phyloP scores from a whole-genome alignment of 2,113 vertebrate species.

The Myotis davidii region DNA sequence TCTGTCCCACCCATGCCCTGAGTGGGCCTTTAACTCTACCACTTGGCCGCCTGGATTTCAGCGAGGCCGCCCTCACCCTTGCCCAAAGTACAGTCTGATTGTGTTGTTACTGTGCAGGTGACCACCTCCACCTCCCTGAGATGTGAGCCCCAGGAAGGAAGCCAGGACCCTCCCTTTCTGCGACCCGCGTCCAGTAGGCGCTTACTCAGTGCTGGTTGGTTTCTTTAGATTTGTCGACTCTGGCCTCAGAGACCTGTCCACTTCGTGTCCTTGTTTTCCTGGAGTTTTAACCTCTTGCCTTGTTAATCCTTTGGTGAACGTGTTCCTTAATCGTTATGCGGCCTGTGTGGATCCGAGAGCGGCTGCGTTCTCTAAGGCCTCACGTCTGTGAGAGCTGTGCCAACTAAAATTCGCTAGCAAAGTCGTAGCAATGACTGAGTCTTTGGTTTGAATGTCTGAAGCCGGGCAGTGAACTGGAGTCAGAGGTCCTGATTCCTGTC shows the following conservation, averaged over 20 bases:
- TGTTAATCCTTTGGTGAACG: not conserved
- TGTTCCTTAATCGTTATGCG: not conserved
- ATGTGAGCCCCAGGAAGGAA: not conserved
- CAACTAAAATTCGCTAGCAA: not conserved
- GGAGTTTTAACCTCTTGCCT: not conserved
- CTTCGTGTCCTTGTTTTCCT: not conserved
- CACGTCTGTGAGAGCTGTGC: fast-evolving
- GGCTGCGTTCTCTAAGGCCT: not conserved
- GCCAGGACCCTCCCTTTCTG: not conserved
- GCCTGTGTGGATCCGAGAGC: fast-evolving
- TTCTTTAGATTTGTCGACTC: not conserved
- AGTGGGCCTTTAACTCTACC: not conserved
- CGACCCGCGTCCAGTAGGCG: not conserved
- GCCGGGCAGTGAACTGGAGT: not conserved
- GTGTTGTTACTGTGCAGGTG: not conserved
- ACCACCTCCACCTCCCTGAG: fast-evolving
- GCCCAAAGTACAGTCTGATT: not conserved
- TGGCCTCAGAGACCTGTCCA: not conserved
- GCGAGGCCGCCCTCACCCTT: not conserved
- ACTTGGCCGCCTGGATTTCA: not conserved
- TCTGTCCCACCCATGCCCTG: no score
- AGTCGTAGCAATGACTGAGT: fast-evolving
- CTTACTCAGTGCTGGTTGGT: not conserved
- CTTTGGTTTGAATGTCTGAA: not conserved
- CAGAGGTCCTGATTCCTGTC: not conserved